Conservation (phyloP, 2,888 invertebrate species). For the Noctua comes region DNA sequence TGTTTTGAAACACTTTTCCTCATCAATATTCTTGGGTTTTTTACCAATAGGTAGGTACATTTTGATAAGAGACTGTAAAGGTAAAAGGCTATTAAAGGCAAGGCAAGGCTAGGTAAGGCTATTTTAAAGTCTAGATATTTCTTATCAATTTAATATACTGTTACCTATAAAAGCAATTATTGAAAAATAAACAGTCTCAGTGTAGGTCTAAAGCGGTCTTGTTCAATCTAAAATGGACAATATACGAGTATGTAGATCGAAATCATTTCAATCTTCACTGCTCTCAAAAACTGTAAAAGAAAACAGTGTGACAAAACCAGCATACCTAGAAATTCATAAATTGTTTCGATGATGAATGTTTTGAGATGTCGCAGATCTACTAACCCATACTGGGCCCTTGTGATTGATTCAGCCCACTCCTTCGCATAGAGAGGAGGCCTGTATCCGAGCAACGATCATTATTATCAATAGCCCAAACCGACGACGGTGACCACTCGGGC, state of each 20-base stretch:
- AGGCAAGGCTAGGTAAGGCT: no score
- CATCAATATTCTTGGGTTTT: background rate
- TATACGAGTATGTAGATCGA: background rate
- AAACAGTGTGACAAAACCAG: background rate
- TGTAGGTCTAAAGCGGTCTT: background rate
- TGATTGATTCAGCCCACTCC: no score
- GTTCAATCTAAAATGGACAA: background rate
- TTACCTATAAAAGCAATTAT: background rate
- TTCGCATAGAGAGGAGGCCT: no score
- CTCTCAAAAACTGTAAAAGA: background rate
- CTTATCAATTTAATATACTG: background rate
- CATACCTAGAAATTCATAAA: no score
- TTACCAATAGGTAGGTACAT: background rate
- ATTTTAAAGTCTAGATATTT: conserved; percentile 5
- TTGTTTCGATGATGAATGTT: no score
- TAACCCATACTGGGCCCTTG: no score
- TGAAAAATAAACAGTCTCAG: no score
- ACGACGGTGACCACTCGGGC: no score
- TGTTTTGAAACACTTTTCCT: background rate
- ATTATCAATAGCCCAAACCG: no score
- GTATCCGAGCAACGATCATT: no score
- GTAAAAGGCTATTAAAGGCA: no score
- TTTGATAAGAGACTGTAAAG: background rate
- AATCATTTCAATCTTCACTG: background rate
- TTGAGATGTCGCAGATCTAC: no score